phyloP scores from a whole-genome alignment of 2,797 vertebrate species.

The Myotis vivesi region DNA sequence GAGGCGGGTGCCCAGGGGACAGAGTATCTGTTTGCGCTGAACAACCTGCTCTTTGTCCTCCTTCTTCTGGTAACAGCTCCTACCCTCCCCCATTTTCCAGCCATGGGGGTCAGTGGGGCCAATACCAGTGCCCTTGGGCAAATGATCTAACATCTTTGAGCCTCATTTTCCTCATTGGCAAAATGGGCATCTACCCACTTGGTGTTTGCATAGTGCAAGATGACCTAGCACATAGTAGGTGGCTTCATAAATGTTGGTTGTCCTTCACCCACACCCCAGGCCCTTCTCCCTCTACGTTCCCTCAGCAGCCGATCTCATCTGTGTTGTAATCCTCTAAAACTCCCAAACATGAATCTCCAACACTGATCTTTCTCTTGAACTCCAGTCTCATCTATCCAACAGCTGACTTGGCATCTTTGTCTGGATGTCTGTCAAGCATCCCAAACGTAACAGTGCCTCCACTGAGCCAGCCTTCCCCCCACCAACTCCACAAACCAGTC shows the following conservation, averaged over 20 bases:
- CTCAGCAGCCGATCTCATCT: not conserved
- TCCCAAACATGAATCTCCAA: not conserved
- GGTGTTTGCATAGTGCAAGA: not conserved
- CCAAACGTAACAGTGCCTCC: not conserved
- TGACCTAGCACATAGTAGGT: not conserved
- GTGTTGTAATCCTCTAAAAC: not conserved
- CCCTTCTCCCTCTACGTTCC: not conserved
- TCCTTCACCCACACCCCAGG: not conserved
- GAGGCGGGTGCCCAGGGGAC: not conserved
- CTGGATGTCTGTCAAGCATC: not conserved
- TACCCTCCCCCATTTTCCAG: not conserved
- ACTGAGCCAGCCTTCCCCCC: not conserved
- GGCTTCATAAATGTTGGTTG: not conserved
- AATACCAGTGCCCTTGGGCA: not conserved
- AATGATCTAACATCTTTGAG: not conserved
- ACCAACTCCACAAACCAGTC: not conserved
- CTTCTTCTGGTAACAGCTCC: not conserved
- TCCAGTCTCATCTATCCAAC: slow-evolving; percentile 8
- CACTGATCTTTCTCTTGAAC: slow-evolving; percentile 12
- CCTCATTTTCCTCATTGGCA: not conserved
- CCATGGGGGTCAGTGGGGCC: not conserved
- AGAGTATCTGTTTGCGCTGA: not conserved
- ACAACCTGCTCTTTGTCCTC: not conserved
- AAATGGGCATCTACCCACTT: not conserved
- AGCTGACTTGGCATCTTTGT: not conserved